Evolutionary conservation across 2,113 vertebrate species (phyloP).

Genomic region (Dasyprocta punctata): DNA sequence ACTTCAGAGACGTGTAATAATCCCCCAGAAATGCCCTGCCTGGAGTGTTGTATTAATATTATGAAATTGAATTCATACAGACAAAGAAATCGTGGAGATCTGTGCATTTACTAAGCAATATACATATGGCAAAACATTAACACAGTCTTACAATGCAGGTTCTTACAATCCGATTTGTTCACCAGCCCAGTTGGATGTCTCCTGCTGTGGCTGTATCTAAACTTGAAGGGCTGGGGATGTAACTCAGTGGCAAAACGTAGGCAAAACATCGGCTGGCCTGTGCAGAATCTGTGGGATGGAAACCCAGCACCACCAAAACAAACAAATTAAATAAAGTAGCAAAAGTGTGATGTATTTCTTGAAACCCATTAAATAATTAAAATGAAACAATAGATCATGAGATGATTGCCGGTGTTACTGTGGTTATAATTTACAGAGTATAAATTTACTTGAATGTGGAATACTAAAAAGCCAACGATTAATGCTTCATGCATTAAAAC

Average conservation of each 20-base stretch:
- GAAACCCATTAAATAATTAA: constrained; percentile 42
- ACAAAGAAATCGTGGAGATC: background rate
- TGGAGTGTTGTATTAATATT: background rate
- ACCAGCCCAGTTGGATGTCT: background rate
- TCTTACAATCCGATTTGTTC: background rate
- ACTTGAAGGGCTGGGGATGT: background rate
- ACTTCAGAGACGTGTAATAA: constrained; percentile 18
- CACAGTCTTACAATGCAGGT: background rate
- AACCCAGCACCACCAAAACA: background rate
- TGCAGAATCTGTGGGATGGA: too few relatives aligned
- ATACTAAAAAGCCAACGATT: background rate
- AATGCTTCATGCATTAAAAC: constrained; percentile 40
- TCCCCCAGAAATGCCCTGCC: background rate
- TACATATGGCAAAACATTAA: background rate
- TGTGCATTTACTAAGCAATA: background rate
- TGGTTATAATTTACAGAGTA: constrained; percentile 22
- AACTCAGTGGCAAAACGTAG: background rate
- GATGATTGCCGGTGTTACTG: background rate
- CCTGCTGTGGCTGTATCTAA: background rate
- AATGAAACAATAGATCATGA: background rate
- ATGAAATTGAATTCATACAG: background rate
- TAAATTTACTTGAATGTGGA: constrained; percentile 39
- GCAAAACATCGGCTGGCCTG: background rate
- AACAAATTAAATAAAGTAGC: background rate
- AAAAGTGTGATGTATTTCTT: constrained; percentile 18